These are phyloP conservation scores for Holothuria scabra DNA, from an alignment of 53 echinoderm and acorn worm species.

Conservation along the genomic window DNA sequence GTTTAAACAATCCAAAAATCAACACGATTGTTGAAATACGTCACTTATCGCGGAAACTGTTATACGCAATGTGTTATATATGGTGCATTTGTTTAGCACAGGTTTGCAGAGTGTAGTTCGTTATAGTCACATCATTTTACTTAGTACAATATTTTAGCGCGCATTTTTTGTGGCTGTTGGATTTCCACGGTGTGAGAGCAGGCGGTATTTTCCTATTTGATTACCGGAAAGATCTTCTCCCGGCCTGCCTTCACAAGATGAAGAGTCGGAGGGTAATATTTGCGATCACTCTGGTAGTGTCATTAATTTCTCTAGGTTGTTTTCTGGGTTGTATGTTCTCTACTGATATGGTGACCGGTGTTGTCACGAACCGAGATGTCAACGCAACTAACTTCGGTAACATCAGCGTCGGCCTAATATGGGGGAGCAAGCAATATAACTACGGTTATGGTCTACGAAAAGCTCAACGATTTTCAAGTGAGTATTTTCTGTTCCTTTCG, in stretches of 20 bases:
- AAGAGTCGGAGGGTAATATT: background rate
- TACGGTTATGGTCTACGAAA: slow-evolving; percentile 22
- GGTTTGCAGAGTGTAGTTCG: too few species aligned
- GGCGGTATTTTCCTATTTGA: too few species aligned
- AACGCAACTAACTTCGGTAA: background rate
- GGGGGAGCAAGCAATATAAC: slow-evolving; percentile 27
- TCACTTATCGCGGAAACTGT: too few species aligned
- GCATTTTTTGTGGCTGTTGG: too few species aligned
- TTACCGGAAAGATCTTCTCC: too few species aligned
- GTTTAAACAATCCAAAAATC: too few species aligned
- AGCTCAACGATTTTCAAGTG: slow-evolving; percentile 4
- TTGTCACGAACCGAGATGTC: background rate
- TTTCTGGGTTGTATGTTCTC: slow-evolving; percentile 13
- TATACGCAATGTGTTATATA: too few species aligned
- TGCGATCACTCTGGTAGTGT: slow-evolving; percentile 19
- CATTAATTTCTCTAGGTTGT: slow-evolving; percentile 27
- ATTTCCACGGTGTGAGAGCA: too few species aligned
- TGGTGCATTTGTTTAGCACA: too few species aligned
- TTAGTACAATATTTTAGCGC: too few species aligned
- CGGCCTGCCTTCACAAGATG: background rate
- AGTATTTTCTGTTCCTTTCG: background rate
- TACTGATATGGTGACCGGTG: slow-evolving; percentile 11
- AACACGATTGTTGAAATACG: too few species aligned
- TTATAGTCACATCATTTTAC: too few species aligned
- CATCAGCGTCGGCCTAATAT: slow-evolving; percentile 19